These are phyloP conservation scores for Ophioninae sp. DNA, from an alignment of 2,888 invertebrate genomes.

Conservation along the genomic window DNA sequence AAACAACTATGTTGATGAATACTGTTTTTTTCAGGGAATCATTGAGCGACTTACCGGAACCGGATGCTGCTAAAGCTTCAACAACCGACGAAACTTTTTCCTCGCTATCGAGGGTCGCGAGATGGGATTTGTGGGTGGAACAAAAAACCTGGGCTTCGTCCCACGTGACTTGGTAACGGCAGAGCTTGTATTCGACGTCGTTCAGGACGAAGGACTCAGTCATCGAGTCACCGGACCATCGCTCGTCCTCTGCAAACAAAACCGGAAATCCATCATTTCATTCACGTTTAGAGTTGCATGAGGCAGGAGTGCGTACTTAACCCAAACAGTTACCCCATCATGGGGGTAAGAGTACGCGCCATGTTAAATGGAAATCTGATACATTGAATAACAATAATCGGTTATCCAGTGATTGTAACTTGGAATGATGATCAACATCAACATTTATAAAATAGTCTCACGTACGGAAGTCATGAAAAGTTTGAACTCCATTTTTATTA, in stretches of 20 bases:
- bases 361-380: no score
- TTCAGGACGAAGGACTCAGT: constrained; percentile 60
- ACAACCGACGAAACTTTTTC: constrained; percentile 56
- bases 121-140: constrained; percentile 63
- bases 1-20: not conserved
- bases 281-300: not conserved
- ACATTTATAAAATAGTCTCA: no score
- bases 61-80: constrained; percentile 53
- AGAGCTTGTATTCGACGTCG: constrained; percentile 64
- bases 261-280: not conserved
- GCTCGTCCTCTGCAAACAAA: constrained; percentile 25
- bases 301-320: no score
- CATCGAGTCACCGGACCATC: constrained; percentile 35
- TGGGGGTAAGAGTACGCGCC: no score
- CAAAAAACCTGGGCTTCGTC: constrained; percentile 67
- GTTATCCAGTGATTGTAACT: no score
- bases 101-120: constrained; percentile 64
- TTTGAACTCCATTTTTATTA: no score
- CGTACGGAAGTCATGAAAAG: no score
- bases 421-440: no score
- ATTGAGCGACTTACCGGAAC: constrained; percentile 39
- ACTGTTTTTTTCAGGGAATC: not conserved
- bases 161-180: constrained; percentile 66
- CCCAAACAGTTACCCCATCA: no score
- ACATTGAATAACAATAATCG: no score